phyloP scores from a whole-genome alignment of 2,113 vertebrate species.

The Gorsachius goisagi region DNA sequence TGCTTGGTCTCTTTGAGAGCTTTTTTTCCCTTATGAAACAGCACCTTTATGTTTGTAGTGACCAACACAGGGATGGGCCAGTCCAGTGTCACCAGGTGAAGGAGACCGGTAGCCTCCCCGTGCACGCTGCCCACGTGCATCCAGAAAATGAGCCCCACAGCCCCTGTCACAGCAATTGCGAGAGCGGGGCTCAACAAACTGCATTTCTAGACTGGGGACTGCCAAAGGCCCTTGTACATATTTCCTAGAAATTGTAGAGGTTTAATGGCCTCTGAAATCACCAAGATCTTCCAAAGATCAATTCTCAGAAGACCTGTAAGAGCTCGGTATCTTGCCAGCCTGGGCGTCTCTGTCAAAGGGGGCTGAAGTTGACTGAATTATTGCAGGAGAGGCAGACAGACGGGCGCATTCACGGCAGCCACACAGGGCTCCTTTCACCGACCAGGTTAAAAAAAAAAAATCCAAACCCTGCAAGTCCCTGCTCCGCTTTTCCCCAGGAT shows the following conservation, averaged over 20 bases:
- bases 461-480: background rate
- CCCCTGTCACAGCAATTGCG: fast-evolving
- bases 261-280: background rate
- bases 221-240: background rate
- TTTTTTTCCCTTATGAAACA: background rate
- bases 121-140: background rate
- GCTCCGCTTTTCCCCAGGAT: background rate
- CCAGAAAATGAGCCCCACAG: background rate
- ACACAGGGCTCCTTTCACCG: background rate
- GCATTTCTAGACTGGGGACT: background rate
- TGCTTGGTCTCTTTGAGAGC: background rate
- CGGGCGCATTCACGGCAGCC: background rate
- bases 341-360: background rate
- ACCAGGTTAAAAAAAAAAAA: background rate
- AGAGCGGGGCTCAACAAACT: background rate
- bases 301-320: background rate
- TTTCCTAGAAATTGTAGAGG: background rate
- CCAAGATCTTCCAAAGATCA: background rate
- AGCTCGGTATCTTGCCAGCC: constrained; percentile 5
- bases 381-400: background rate
- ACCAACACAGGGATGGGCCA: background rate
- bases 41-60: background rate
- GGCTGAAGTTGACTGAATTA: background rate
- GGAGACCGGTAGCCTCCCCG: too few species aligned
- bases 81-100: background rate